Conservation (phyloP, 2,797 vertebrate genomes). For the Diglossa cyanea region DNA sequence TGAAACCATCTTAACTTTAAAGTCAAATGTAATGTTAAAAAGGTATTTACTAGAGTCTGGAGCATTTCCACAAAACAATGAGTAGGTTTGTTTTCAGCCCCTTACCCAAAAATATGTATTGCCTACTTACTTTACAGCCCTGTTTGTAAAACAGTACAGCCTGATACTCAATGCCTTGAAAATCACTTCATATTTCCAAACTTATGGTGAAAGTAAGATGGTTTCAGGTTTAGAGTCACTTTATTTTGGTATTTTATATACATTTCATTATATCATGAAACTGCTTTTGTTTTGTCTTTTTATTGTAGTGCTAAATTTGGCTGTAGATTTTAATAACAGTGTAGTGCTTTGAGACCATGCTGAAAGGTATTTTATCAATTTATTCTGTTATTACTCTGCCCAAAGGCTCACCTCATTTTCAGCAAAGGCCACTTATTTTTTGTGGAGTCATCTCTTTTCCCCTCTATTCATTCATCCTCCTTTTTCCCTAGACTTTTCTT, state of each 20-base stretch:
- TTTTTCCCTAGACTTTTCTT: neutral
- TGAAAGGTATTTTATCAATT: slow-evolving; percentile 60
- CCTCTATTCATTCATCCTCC: neutral
- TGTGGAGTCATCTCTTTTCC: slow-evolving; percentile 41
- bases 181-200: slow-evolving; percentile 43
- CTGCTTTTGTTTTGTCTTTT: slow-evolving; percentile 44
- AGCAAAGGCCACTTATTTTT: slow-evolving; percentile 8
- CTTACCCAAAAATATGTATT: neutral
- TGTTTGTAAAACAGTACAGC: neutral
- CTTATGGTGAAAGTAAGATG: neutral
- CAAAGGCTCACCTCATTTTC: slow-evolving; percentile 32
- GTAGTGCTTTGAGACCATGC: slow-evolving; percentile 33
- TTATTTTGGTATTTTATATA: neutral
- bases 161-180: neutral
- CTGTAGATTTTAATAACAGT: slow-evolving; percentile 55
- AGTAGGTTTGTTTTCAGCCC: neutral
- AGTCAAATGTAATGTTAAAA: neutral
- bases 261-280: neutral
- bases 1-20: neutral
- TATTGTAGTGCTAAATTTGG: slow-evolving; percentile 58
- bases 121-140: neutral
- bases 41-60: neutral
- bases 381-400: slow-evolving; percentile 43
- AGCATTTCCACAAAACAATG: neutral
- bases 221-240: neutral